Percentiles rank a stretch among this genome's conserved stretches.
These are phyloP conservation scores for Leptinotarsa tumamoca DNA, from an alignment of 2,888 invertebrate species.

Conservation along the genomic window DNA sequence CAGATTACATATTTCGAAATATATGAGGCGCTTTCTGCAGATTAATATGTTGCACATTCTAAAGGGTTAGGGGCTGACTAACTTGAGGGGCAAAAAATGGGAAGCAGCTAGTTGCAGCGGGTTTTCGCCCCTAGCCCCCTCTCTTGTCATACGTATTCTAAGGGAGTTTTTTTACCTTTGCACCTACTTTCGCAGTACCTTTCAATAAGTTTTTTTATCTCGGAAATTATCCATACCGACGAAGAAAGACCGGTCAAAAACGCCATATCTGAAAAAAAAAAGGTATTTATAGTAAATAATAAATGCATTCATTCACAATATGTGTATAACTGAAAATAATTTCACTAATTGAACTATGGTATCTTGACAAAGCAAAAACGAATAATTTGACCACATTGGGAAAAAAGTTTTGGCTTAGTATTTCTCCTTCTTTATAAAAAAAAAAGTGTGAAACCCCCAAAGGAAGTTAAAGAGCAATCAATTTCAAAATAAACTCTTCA, in stretches of 20 bases:
- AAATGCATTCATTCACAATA: too few relatives aligned
- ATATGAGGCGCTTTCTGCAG: background rate
- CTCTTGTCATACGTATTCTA: constrained; percentile 82
- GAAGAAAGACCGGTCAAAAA: constrained; percentile 93
- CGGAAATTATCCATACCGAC: constrained; percentile 95
- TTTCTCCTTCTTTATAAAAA: too few relatives aligned
- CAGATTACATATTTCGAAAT: constrained; percentile 6
- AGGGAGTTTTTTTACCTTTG: constrained; percentile 64
- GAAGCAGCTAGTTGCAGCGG: constrained; percentile 63
- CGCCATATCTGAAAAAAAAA: constrained; percentile 80
- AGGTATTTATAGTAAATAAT: background rate
- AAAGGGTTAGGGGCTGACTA: constrained; percentile 58
- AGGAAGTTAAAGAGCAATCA: too few relatives aligned
- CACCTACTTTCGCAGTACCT: constrained; percentile 76
- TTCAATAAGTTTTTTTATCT: constrained; percentile 90
- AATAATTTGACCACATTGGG: too few relatives aligned
- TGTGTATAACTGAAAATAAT: too few relatives aligned
- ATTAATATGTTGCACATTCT: constrained; percentile 54
- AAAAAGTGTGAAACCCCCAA: too few relatives aligned
- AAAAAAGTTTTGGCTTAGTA: too few relatives aligned
- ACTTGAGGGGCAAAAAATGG: constrained; percentile 55
- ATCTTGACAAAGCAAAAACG: too few relatives aligned
- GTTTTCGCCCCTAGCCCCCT: constrained; percentile 65
- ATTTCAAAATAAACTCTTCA: too few relatives aligned
- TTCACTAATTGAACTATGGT: too few relatives aligned